A percentile compares a stretch with the other conserved stretches of the same genome.
phyloP scores from a whole-genome alignment of 2,888 invertebrate genomes.

The Argyresthia goedartella region DNA sequence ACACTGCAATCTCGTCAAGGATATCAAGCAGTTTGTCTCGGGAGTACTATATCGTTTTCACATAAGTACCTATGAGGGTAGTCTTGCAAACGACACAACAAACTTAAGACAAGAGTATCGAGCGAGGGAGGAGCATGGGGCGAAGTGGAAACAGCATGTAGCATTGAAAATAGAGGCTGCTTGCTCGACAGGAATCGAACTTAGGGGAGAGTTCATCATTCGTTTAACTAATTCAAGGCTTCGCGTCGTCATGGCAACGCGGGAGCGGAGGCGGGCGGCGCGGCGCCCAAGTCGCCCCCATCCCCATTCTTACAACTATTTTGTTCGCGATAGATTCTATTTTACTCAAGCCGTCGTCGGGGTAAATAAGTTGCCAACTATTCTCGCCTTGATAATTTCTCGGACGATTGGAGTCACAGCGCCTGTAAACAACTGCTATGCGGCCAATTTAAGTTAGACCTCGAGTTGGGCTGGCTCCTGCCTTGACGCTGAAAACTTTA shows the following conservation, averaged over 20 bases:
- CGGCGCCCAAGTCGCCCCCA: constrained; percentile 23
- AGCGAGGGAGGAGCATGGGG: background rate
- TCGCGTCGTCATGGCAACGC: constrained; percentile 43
- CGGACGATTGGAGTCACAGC: constrained; percentile 41
- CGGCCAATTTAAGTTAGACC: constrained; percentile 40
- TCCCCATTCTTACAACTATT: background rate
- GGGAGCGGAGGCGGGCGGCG: constrained; percentile 23
- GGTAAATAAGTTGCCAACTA: constrained; percentile 10
- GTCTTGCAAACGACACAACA: too few species aligned
- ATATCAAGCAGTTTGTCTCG: background rate
- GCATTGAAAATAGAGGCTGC: background rate
- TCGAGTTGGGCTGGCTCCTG: background rate
- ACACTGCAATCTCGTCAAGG: background rate
- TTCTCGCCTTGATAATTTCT: constrained; percentile 47
- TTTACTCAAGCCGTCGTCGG: too few species aligned
- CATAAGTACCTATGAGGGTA: too few species aligned
- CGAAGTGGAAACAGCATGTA: constrained; percentile 3
- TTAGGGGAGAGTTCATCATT: constrained; percentile 45
- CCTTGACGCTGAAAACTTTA: constrained; percentile 20
- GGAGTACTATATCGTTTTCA: too few species aligned
- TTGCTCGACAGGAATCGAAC: constrained; percentile 15
- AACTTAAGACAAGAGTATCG: background rate
- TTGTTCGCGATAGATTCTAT: too few species aligned
- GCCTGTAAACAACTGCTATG: constrained; percentile 37
- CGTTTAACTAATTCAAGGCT: constrained; percentile 54